Conservation (phyloP, 1,140 invertebrate genomes). For the Monochamus saltuarius region DNA sequence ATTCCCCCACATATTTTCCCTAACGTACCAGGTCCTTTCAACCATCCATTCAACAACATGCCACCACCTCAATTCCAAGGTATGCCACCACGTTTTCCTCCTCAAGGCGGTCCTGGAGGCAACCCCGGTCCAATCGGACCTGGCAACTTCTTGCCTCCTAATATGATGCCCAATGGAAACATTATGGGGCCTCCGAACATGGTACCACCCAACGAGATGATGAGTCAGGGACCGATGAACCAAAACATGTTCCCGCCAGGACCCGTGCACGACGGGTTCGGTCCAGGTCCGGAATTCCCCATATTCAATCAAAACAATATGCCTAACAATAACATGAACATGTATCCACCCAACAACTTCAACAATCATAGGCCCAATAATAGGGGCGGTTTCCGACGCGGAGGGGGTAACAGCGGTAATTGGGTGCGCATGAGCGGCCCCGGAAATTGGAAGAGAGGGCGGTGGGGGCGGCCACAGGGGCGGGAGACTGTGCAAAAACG, state of each 20-base stretch:
- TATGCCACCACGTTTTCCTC: slow-evolving; percentile 50
- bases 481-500: slow-evolving; percentile 70
- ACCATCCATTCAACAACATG: slow-evolving; percentile 45
- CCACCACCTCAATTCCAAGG: slow-evolving; percentile 40
- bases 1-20: slow-evolving; percentile 54
- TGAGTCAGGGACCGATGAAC: slow-evolving; percentile 40
- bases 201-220: slow-evolving; percentile 45
- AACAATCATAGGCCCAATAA: slow-evolving; percentile 23
- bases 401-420: slow-evolving; percentile 23
- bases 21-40: slow-evolving; percentile 54
- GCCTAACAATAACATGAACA: slow-evolving; percentile 34
- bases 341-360: slow-evolving; percentile 47
- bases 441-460: slow-evolving; percentile 54
- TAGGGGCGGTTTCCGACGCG: slow-evolving; percentile 51
- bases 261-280: slow-evolving; percentile 35
- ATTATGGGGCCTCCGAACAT: slow-evolving; percentile 46
- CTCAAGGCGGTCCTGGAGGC: slow-evolving; percentile 36
- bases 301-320: slow-evolving; percentile 34
- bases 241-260: slow-evolving; percentile 34
- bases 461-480: slow-evolving; percentile 55
- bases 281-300: slow-evolving; percentile 35
- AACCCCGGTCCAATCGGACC: slow-evolving; percentile 22
- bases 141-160: slow-evolving; percentile 39
- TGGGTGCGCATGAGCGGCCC: slow-evolving; percentile 37
- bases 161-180: slow-evolving; percentile 48